Base-by-base conservation (phyloP, 2,888 invertebrate species). In the Dione juno region DNA sequence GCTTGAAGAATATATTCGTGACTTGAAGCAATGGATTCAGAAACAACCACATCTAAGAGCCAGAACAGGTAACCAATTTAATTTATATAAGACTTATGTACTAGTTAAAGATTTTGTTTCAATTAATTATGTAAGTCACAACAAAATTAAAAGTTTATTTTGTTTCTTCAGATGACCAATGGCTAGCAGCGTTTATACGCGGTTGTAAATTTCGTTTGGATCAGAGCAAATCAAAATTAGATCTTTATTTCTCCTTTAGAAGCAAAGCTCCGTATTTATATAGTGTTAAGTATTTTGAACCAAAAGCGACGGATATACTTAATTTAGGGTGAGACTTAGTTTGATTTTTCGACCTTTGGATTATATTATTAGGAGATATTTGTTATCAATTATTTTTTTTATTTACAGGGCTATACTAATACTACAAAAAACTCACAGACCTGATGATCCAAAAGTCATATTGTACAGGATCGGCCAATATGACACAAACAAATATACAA, bases 131-230 rank as follows among this genome's bases (percentile, higher is more conserved):
- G 19, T 43, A 19, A 50, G 11, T 11, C 19, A 50, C 10, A 1
- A 50, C 16, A 10, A 5, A 0, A 13, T 11, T 50, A 48, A 45
- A n/a, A 45, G 16, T 11, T 3, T 37, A 10, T 43, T n/a, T 61
- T 35, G 1, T 11, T 28, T 45, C 10, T 66, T 66, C 80, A 93
- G 94, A 94, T 82, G 94, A 95, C 74, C 95, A 95, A 80, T 94
- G 94, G 86, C 78, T 95, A 58, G 84, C 94, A 5, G 85, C 93
- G 3, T 95, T 95, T 81, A 80, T 95, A 53, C 88, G 95, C 57
- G 95, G 95, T 37, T 94, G 94, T 77, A 95, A 95, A 82, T 94
- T 92, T 79, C 94, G 95, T 73, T 76, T 95, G 75, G 95, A 95
- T 77, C 86, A 90, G 65, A 88, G 94, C 0, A 95, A 95, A 79